These are phyloP conservation scores for Pygoscelis adeliae DNA, from an alignment of 2,113 vertebrate genomes.

Conservation along the genomic window DNA sequence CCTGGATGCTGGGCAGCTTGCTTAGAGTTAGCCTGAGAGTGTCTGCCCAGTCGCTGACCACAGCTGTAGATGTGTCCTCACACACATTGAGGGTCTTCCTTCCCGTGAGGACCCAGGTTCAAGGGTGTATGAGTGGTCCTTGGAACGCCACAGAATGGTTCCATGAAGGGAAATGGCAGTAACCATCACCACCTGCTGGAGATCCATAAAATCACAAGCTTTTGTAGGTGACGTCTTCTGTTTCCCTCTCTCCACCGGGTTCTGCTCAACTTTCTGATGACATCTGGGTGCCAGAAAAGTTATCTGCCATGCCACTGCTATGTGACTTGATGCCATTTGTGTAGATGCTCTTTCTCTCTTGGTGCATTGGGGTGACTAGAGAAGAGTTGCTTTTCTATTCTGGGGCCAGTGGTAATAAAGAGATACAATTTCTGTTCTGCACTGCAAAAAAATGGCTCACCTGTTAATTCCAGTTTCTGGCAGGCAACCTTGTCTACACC, in stretches of 20 bases:
- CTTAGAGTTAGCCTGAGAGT: neutral
- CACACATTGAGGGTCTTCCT: neutral
- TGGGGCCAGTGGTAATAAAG: neutral
- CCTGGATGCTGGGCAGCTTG: neutral
- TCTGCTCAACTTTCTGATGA: neutral
- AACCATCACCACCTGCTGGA: neutral
- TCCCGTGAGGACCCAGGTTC: neutral
- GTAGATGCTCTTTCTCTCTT: neutral
- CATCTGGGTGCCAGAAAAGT: neutral
- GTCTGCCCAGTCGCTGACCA: neutral
- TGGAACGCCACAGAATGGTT: neutral
- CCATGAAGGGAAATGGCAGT: neutral
- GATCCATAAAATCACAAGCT: neutral
- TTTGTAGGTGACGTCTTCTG: neutral
- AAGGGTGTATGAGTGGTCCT: neutral
- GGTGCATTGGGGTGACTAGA: neutral
- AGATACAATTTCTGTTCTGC: neutral
- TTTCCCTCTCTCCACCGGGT: neutral
- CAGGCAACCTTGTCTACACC: neutral
- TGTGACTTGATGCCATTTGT: neutral
- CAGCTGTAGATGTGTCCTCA: neutral
- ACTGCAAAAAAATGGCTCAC: neutral
- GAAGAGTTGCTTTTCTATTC: neutral
- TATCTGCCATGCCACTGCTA: neutral
- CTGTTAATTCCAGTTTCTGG: neutral